Percentiles rank a stretch among this genome's conserved stretches.
These are phyloP conservation scores for Rhagium mordax DNA, from an alignment of 2,888 invertebrate species.

Conservation along the genomic window DNA sequence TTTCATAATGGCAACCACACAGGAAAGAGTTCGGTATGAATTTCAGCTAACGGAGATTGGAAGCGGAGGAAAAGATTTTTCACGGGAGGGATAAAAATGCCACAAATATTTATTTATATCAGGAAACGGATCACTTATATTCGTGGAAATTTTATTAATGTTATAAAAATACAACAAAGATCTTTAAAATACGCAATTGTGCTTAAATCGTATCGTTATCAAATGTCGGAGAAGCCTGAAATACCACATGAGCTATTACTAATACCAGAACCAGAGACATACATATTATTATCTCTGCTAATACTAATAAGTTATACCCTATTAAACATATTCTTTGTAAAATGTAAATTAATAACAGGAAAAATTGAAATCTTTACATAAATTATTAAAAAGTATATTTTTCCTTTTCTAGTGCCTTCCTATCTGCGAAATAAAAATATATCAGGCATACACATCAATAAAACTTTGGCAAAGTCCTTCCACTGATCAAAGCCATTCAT, in stretches of 20 bases:
- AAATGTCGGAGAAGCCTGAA: no score
- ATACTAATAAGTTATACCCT: no score
- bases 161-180: no score
- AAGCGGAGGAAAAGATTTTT: not conserved
- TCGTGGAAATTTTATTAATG: no score
- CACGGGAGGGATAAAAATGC: not conserved
- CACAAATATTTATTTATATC: not conserved
- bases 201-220: no score
- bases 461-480: constrained; percentile 13
- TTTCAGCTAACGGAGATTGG: not conserved
- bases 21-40: not conserved
- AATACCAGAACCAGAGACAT: no score
- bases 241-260: no score
- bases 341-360: no score
- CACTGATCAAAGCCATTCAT: constrained; percentile 26
- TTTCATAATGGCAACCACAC: not conserved
- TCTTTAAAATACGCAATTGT: no score
- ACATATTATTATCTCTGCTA: no score
- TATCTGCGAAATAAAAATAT: constrained; percentile 7
- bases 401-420: not conserved
- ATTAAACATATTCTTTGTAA: no score
- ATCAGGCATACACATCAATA: constrained; percentile 19
- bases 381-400: not conserved
- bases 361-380: not conserved
- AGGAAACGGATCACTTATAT: not conserved